phyloP scores from a whole-genome alignment of 2,113 vertebrate genomes.

The Sebastes schlegelii region DNA sequence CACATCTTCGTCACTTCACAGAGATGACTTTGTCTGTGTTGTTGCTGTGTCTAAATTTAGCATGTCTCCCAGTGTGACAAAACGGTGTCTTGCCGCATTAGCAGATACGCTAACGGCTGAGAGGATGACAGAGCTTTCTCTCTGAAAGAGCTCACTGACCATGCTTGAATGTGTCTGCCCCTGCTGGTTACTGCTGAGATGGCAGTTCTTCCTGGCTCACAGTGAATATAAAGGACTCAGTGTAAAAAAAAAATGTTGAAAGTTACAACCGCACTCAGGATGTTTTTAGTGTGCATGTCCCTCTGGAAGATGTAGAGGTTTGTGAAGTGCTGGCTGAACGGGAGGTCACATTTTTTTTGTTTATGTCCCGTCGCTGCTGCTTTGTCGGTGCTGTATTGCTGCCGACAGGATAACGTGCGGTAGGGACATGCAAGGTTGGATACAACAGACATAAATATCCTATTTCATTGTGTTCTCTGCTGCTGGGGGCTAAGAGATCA shows the following conservation, averaged over 20 bases:
- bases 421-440: not conserved
- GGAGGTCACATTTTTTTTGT: constrained; percentile 18
- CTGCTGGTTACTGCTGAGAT: constrained; percentile 40
- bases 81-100: constrained; percentile 42
- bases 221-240: not conserved
- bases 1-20: constrained; percentile 34
- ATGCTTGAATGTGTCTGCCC: constrained; percentile 11
- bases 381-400: constrained; percentile 31
- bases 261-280: constrained; percentile 19
- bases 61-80: constrained; percentile 42
- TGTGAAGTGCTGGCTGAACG: not conserved
- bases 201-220: constrained; percentile 2
- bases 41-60: constrained; percentile 61
- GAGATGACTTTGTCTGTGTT: constrained; percentile 34
- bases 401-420: constrained; percentile 8
- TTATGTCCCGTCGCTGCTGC: constrained; percentile 12
- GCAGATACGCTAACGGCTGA: constrained; percentile 32
- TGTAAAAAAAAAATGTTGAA: constrained; percentile 19
- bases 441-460: constrained; percentile 7
- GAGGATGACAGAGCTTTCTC: constrained; percentile 20
- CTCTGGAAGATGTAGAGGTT: constrained; percentile 22
- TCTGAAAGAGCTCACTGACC: constrained; percentile 27
- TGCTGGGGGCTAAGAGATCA: constrained; percentile 16
- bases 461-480: not conserved
- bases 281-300: constrained; percentile 18